These are phyloP conservation scores for Lysandra coridon DNA, from an alignment of 2,888 invertebrate genomes.

Conservation along the genomic window DNA sequence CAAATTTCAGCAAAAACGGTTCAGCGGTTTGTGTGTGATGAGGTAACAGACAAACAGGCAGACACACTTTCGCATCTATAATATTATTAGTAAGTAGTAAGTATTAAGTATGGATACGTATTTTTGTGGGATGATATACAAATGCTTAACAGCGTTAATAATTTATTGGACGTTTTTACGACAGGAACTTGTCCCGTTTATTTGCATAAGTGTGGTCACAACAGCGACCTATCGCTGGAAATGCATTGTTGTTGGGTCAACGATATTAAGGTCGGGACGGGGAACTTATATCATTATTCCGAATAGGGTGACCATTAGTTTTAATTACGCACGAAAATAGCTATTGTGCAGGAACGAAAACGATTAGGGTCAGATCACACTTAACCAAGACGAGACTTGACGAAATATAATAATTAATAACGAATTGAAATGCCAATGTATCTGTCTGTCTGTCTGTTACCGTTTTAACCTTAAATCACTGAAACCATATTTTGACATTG, in stretches of 20 bases:
- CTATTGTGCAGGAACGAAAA: neutral
- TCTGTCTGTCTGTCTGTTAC: too few species aligned
- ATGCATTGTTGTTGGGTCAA: conserved; percentile 30
- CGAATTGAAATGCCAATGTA: too few species aligned
- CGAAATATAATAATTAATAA: neutral
- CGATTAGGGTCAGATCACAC: neutral
- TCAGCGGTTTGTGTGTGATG: too few species aligned
- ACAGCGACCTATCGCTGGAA: conserved; percentile 22
- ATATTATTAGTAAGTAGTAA: too few species aligned
- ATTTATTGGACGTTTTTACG: neutral
- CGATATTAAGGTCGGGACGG: conserved; percentile 24
- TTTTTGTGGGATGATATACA: too few species aligned
- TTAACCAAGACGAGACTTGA: neutral
- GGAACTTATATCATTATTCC: conserved; percentile 23
- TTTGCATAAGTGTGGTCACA: conserved; percentile 9
- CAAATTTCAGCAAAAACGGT: too few species aligned
- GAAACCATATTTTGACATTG: too few species aligned
- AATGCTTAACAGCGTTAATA: neutral
- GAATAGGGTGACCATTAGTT: conserved; percentile 22
- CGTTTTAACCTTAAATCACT: too few species aligned
- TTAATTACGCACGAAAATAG: neutral
- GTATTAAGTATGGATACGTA: too few species aligned
- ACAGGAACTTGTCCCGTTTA: neutral
- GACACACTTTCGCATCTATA: too few species aligned
- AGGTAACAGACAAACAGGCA: too few species aligned